Conservation (phyloP, 2,113 vertebrate species). For the Cettia cetti region DNA sequence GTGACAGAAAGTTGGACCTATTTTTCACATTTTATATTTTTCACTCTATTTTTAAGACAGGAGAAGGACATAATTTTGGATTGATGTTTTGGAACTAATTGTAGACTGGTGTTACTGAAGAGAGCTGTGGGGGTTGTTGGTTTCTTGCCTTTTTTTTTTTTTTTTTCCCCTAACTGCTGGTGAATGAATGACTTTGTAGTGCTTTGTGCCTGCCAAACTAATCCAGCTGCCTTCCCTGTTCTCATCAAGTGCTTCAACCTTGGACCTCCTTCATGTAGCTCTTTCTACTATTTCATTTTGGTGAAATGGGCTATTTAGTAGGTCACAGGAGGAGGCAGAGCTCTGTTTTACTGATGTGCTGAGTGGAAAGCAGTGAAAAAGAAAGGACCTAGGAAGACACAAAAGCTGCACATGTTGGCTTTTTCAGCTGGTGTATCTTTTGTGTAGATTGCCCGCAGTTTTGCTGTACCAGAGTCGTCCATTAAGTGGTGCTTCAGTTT, state of each 20-base stretch:
- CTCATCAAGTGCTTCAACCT: constrained; percentile 24
- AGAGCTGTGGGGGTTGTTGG: not conserved
- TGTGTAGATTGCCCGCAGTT: not conserved
- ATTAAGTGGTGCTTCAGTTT: not conserved
- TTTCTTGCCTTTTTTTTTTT: not conserved
- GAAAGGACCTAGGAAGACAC: not conserved
- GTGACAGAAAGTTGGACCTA: not conserved
- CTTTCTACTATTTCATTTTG: constrained; percentile 42
- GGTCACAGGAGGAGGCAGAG: constrained; percentile 6
- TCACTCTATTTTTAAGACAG: not conserved
- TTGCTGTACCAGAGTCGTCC: not conserved
- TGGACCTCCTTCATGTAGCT: constrained; percentile 21
- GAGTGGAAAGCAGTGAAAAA: not conserved
- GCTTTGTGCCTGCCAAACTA: not conserved
- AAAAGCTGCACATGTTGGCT: not conserved
- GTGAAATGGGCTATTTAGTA: constrained; percentile 32
- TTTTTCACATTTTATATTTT: not conserved
- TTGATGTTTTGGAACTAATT: not conserved
- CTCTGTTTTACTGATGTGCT: constrained; percentile 4
- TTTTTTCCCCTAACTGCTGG: not conserved
- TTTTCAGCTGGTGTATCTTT: not conserved
- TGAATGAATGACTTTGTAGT: not conserved
- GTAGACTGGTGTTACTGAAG: not conserved
- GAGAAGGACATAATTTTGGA: not conserved
- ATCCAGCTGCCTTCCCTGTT: not conserved